These are phyloP conservation scores for Diachrysia chrysitis DNA, from an alignment of 2,888 invertebrate species.

Conservation along the genomic window DNA sequence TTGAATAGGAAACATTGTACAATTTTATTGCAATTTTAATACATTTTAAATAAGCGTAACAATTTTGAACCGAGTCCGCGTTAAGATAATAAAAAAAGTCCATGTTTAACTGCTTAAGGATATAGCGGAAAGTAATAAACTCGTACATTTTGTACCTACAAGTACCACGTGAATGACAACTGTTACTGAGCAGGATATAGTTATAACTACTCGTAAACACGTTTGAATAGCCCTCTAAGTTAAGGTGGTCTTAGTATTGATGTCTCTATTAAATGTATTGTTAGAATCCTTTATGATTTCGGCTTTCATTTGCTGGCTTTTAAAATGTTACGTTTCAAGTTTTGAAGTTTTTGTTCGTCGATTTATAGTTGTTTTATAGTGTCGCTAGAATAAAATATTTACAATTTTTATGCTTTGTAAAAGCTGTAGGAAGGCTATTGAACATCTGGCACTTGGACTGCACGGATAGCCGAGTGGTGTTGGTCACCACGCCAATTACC, in stretches of 20 bases:
- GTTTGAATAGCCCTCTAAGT: constrained; percentile 40
- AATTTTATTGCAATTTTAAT: constrained; percentile 55
- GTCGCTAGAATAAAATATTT: background rate
- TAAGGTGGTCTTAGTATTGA: constrained; percentile 27
- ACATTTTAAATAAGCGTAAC: constrained; percentile 47
- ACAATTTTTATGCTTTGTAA: background rate
- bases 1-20: constrained; percentile 59
- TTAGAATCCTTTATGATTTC: background rate
- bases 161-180: constrained; percentile 62
- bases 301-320: constrained; percentile 10
- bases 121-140: constrained; percentile 64
- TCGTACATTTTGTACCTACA: constrained; percentile 45
- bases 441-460: too few relatives aligned
- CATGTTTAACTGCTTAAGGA: constrained; percentile 57
- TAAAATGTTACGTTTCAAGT: constrained; percentile 1
- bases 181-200: constrained; percentile 61
- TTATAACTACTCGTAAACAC: constrained; percentile 45
- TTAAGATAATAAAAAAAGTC: constrained; percentile 49
- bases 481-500: too few relatives aligned
- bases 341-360: background rate
- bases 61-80: constrained; percentile 44
- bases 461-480: too few relatives aligned
- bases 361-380: background rate
- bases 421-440: background rate
- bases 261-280: background rate